Evolutionary conservation across 1,140 invertebrate genomes (phyloP).

Genomic region (Microplitis demolitor): DNA sequence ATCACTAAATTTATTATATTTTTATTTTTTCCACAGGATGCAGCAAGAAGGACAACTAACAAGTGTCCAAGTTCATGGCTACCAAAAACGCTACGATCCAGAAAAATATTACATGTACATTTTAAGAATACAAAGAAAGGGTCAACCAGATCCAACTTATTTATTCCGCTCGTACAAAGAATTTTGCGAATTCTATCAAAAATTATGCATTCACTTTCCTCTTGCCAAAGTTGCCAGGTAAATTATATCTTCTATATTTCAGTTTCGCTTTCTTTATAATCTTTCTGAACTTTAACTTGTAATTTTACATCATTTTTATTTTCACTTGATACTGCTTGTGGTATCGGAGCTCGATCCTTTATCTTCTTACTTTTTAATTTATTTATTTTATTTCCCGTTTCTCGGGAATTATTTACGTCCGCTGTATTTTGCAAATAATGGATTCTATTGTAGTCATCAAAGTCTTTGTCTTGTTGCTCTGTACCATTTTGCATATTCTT

Average conservation of each 20-base stretch:
- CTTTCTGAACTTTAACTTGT: no score
- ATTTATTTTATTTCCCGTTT: not conserved
- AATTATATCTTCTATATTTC: conserved; percentile 17
- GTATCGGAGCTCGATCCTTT: conserved; percentile 24
- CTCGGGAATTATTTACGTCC: not conserved
- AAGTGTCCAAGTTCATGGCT: conserved; percentile 84
- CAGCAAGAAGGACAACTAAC: conserved; percentile 87
- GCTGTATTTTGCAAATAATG: no score
- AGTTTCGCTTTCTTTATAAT: conserved; percentile 8
- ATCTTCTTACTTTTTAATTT: conserved; percentile 28
- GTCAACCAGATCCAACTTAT: conserved; percentile 81
- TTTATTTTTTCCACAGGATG: conserved; percentile 66
- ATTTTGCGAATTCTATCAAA: conserved; percentile 95
- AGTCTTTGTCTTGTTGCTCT: no score
- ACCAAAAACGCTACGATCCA: conserved; percentile 94
- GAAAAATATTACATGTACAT: conserved; percentile 99
- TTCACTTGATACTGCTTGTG: not conserved
- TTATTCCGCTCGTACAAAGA: conserved; percentile 94
- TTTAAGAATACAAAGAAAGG: conserved; percentile 82
- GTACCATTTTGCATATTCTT: not conserved
- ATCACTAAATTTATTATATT: not conserved
- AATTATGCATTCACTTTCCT: conserved; percentile 90
- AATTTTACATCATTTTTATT: not conserved
- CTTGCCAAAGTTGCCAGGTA: conserved; percentile 84
- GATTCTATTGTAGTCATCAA: no score